phyloP scores from a whole-genome alignment of 92 coral and sea anemone species.

The Phenganax stokvisi region DNA sequence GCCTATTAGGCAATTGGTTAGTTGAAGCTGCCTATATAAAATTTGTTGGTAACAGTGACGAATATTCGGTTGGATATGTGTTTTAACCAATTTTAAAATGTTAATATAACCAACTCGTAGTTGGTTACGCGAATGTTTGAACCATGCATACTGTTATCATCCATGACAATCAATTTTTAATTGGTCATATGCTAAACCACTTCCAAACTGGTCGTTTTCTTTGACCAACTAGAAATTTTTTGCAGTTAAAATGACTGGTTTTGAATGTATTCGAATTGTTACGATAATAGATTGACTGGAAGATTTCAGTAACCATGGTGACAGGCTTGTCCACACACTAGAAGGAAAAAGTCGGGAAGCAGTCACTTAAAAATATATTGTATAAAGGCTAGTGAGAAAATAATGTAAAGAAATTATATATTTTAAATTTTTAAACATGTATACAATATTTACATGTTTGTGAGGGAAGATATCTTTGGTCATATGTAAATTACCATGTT shows the following conservation, averaged over 20 bases:
- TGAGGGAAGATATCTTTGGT: neutral
- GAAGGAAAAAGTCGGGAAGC: too few relatives aligned
- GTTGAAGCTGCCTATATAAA: neutral
- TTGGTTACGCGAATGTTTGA: too few relatives aligned
- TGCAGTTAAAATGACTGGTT: neutral
- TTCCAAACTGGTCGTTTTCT: too few relatives aligned
- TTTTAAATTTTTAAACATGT: neutral
- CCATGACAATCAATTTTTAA: neutral
- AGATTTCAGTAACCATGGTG: too few relatives aligned
- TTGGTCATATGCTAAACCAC: neutral
- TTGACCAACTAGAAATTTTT: neutral
- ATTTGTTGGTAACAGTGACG: neutral
- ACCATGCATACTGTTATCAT: too few relatives aligned
- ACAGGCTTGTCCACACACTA: too few relatives aligned
- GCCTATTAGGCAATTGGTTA: neutral
- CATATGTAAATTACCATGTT: neutral
- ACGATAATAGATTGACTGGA: too few relatives aligned
- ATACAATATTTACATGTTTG: constrained; percentile 4
- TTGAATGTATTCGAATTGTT: too few relatives aligned
- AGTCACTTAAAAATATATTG: neutral
- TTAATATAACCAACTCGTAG: neutral
- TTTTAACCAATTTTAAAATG: neutral
- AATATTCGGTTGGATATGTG: neutral
- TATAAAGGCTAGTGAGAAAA: neutral
- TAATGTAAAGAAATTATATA: neutral